phyloP scores from a whole-genome alignment of 2,888 invertebrate genomes.

The Epistrophe grossulariae region DNA sequence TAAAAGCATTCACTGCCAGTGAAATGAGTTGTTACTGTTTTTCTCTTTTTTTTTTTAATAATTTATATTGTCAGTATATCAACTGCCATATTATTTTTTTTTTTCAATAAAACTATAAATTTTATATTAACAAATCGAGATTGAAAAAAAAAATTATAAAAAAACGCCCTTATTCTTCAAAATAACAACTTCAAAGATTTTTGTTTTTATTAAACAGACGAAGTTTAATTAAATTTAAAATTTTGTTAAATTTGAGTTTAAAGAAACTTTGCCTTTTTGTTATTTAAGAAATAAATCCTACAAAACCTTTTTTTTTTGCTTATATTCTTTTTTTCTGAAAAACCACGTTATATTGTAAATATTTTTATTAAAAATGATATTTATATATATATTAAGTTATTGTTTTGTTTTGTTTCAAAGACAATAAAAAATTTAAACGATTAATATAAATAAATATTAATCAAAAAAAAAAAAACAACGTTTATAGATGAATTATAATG shows the following conservation, averaged over 20 bases:
- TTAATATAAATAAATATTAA: neutral
- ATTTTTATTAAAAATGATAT: constrained; percentile 61
- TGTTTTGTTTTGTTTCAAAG: constrained; percentile 54
- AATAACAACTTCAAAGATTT: neutral
- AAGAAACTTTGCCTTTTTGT: neutral
- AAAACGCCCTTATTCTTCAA: constrained; percentile 1
- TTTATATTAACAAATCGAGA: neutral
- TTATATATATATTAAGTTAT: constrained; percentile 36
- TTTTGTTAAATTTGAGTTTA: neutral
- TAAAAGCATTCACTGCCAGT: constrained; percentile 45
- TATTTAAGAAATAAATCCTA: neutral
- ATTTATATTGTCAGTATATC: constrained; percentile 31
- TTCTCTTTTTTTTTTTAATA: neutral
- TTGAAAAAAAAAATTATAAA: neutral
- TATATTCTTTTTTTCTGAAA: neutral
- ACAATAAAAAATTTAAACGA: constrained; percentile 57
- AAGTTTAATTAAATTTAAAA: neutral
- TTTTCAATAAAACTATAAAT: constrained; percentile 10
- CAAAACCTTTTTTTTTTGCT: neutral
- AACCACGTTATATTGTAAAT: constrained; percentile 54
- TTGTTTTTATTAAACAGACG: neutral
- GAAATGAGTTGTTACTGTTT: constrained; percentile 25
- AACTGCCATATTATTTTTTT: constrained; percentile 51
- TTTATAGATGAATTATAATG: constrained; percentile 57
- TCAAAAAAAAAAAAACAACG: constrained; percentile 23